Percentiles rank a stretch among this genome's conserved stretches.
Conservation (phyloP, 2,888 invertebrate species). For the Ceraclea dissimilis region DNA sequence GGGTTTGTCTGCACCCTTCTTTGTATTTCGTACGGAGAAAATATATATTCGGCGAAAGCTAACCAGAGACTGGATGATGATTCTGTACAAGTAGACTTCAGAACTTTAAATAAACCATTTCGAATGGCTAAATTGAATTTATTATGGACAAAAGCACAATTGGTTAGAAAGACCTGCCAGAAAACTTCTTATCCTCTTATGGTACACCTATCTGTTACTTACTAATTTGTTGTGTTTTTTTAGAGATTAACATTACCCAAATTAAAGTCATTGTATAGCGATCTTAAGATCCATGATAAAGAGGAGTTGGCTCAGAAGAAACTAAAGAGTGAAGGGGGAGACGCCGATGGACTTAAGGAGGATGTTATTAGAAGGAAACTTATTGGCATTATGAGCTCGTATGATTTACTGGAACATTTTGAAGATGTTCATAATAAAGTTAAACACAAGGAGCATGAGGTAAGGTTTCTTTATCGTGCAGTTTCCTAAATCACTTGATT, state of each 20-base stretch:
- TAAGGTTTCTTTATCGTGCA: conserved; percentile 29
- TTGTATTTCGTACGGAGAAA: conserved; percentile 33
- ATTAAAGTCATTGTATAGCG: conserved; percentile 78
- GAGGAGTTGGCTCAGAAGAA: conserved; percentile 82
- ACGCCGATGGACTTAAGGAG: conserved; percentile 80
- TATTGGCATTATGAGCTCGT: conserved; percentile 73
- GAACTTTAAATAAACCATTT: conserved; percentile 74
- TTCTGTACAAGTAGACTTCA: conserved; percentile 45
- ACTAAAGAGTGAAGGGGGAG: conserved; percentile 71
- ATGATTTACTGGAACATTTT: conserved; percentile 73
- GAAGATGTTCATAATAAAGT: conserved; percentile 56
- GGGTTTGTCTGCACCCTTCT: neutral
- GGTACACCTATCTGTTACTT: no score
- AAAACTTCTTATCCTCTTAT: no score
- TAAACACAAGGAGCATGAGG: conserved; percentile 50
- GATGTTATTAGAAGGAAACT: conserved; percentile 73
- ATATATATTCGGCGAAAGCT: conserved; percentile 60
- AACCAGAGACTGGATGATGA: conserved; percentile 40
- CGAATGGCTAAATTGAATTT: conserved; percentile 86
- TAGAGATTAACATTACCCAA: conserved; percentile 78
- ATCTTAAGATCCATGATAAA: conserved; percentile 87
- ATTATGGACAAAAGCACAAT: conserved; percentile 84
- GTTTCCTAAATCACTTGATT: no score
- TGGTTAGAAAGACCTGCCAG: no score
- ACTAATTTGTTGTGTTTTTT: conserved; percentile 27